phyloP scores from a whole-genome alignment of 2,888 invertebrate species.

The Brachypterus glaber region DNA sequence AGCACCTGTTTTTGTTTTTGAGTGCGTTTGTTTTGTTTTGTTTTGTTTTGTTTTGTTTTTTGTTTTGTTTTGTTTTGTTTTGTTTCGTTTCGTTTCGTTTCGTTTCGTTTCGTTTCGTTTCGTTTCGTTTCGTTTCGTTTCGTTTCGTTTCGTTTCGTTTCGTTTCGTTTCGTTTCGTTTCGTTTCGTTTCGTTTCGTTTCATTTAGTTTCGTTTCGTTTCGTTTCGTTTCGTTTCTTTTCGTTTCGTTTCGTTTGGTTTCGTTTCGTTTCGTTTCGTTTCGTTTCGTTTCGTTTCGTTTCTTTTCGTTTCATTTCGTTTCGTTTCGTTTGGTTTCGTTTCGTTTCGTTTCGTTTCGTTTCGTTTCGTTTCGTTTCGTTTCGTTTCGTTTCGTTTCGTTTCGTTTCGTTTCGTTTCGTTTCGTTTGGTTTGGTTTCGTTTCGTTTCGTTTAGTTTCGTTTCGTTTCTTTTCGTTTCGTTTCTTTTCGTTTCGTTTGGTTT shows the following conservation, averaged over 20 bases:
- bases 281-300: conserved; percentile 4
- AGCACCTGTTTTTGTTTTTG: no score
- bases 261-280: background rate
- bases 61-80: conserved; percentile 1
- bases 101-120: conserved; percentile 3
- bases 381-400: conserved; percentile 1
- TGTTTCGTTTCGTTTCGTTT: conserved; percentile 2
- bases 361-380: conserved; percentile 1
- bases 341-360: conserved; percentile 1
- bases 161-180: conserved; percentile 1
- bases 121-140: conserved; percentile 3
- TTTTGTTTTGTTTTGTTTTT: no score
- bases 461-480: no score
- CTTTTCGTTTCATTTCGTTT: conserved; percentile 3
- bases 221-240: conserved; percentile 3
- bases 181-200: conserved; percentile 3
- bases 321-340: conserved; percentile 4
- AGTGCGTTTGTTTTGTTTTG: no score
- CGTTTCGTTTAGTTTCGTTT: no score
- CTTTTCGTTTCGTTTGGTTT: no score
- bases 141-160: conserved; percentile 2
- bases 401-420: conserved; percentile 2
- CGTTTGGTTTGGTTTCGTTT: background rate
- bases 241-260: conserved; percentile 1
- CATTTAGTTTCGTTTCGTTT: conserved; percentile 3